Evolutionary conservation across 2,888 invertebrate genomes (phyloP), one percentile per base, ranked within the genome.

Genomic region (Eristalis arbustorum): DNA sequence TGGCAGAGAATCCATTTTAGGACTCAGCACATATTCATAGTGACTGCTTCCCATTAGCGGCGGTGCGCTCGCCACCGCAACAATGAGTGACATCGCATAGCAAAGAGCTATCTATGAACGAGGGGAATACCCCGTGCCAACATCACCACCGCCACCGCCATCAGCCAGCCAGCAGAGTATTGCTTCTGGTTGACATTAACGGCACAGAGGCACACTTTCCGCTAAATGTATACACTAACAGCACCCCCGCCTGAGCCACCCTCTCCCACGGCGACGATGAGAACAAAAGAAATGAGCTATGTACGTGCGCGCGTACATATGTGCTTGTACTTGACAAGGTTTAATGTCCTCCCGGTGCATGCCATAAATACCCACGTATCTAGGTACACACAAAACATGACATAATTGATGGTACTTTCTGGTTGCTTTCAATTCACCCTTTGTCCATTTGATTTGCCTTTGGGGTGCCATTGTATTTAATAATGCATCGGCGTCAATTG

Each of bases 341-440:
- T 85, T 81, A 85, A 64, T 77, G 81, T 85, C 76, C 84, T 81
- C 68, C 42, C 49, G 59, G 40, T 85, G 72, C 76, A 81, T 85
- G 76, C 68, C 71, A 57, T 31, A 10, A 75, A 59, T 59, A 18
- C 49, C 28, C 8, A 62, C 28, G 42, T 77, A 40, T 57, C 69
- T 40, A 28, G 25, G 59, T 10, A 49, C 49, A 49, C 6, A 49
- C 49, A 49, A 8, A 18, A 49, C n/a, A 68, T 8, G 10, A 57
- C 22, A 57, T 63, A 57, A 73, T 73, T 62, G 64, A 73, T 25
- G 42, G 57, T 42, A 73, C n/a, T 40, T 68, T 28, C 59, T 77
- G 64, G 56, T 49, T 34, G 10, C 23, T 23, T 28, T 49, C n/a
- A 37, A 49, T 49, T 49, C 49, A 49, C 49, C 49, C 49, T 18